phyloP scores from a whole-genome alignment of 1,140 invertebrate genomes.

The Nylanderia fulva region DNA sequence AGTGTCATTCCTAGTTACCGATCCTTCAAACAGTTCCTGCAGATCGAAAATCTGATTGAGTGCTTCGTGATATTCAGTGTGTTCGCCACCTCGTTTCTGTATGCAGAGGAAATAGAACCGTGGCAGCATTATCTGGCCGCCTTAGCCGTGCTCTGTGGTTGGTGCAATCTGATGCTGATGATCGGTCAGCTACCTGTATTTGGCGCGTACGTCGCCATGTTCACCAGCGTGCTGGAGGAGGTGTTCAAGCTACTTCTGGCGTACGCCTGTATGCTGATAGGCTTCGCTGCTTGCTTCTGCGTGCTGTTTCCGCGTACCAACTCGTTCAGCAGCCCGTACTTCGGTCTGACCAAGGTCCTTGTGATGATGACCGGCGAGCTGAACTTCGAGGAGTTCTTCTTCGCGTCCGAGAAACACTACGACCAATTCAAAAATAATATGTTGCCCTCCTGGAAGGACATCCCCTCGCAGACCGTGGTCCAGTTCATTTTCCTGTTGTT shows the following conservation, averaged over 20 bases:
- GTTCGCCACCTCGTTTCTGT: constrained; percentile 92
- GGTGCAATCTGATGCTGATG: constrained; percentile 95
- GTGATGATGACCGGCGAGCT: constrained; percentile 97
- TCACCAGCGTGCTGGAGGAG: constrained; percentile 93
- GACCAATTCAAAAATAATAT: constrained; percentile 59
- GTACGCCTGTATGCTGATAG: constrained; percentile 93
- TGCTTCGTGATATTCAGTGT: constrained; percentile 94
- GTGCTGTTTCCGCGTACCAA: constrained; percentile 93
- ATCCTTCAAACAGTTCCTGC: constrained; percentile 92
- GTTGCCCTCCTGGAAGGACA: too few species aligned
- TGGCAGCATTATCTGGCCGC: constrained; percentile 94
- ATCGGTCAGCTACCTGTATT: constrained; percentile 94
- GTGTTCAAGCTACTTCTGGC: constrained; percentile 93
- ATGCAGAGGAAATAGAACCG: constrained; percentile 90
- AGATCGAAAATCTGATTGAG: constrained; percentile 94
- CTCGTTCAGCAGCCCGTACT: constrained; percentile 92
- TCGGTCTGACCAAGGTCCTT: constrained; percentile 92
- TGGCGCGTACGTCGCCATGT: constrained; percentile 95
- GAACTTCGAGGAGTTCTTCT: constrained; percentile 89
- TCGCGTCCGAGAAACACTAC: constrained; percentile 86
- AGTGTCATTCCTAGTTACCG: constrained; percentile 92
- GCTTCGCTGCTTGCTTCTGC: constrained; percentile 94
- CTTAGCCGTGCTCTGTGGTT: constrained; percentile 93
- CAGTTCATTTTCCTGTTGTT: constrained; percentile 92
- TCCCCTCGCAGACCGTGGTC: constrained; percentile 90